Evolutionary conservation across 2,888 invertebrate species (phyloP), one percentile per base, ranked within the genome.

Genomic region (Timema cristinae): DNA sequence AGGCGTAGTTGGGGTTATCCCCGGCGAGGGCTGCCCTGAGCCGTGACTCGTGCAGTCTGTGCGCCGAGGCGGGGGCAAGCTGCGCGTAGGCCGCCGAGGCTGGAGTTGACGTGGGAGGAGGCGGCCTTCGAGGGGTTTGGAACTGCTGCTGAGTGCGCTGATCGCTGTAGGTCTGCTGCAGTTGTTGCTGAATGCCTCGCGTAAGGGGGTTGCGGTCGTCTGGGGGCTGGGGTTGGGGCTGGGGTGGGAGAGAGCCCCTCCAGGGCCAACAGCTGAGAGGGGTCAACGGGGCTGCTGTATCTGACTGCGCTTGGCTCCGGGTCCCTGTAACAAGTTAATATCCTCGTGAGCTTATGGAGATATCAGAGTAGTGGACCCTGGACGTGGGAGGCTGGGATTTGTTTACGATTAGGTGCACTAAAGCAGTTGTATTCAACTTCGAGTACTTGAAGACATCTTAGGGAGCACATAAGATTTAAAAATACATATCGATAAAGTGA

Each of bases 11-110:
- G 67, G 74, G 74, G 66, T 74, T 70, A 6, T 51, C 50, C 1
- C 73, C 74, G 52, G 73, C 72, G n/a, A 75, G 73, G 11, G 74
- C 66, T 5, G 73, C 72, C 15, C 73, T 67, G 59, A 73, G 73
- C 0, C 74, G 72, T 2, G 74, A 73, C n/a, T 73, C 70, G 67
- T 73, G 73, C 49, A 75, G 50, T 61, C 47, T 52, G 66, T 72
- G 70, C 16, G 54, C 74, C 15, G 68, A 67, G 9, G 73, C 50
- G 32, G 67, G 49, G 48, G 66, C 32, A 7, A 67, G 48, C 49
- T 50, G 49, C 54, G 32, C 32, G 32, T 32, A 32, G 32, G 32
- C 32, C 32, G 4, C 32, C 10, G 69, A 49, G n/a, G 69, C 47
- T 15, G 67, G 63, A 15, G 50, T 59, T 50, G 69, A 67, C 7